phyloP scores from a whole-genome alignment of 2,888 invertebrate genomes.

The Gerris lacustris region DNA sequence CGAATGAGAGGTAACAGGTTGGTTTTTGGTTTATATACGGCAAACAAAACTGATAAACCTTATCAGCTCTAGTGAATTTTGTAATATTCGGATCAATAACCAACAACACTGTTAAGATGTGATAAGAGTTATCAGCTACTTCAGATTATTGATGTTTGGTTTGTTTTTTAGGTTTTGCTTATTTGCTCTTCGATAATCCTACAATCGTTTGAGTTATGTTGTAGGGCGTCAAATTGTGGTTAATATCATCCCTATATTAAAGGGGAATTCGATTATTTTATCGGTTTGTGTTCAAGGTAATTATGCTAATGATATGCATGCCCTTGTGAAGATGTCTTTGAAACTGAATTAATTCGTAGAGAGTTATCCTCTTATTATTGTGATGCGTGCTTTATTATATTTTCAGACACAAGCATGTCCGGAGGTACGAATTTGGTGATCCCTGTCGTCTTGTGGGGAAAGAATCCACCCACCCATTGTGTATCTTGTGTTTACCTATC shows the following conservation, averaged over 20 bases:
- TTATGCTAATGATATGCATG: neutral
- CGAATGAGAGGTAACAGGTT: constrained; percentile 3
- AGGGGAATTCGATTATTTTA: neutral
- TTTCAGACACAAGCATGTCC: constrained; percentile 40
- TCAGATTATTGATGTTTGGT: neutral
- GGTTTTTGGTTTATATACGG: neutral
- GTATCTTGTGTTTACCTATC: constrained; percentile 87
- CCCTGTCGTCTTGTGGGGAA: constrained; percentile 95
- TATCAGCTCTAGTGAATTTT: too few relatives aligned
- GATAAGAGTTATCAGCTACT: neutral
- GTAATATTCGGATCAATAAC: too few relatives aligned
- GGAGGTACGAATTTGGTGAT: constrained; percentile 84
- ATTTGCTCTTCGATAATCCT: too few relatives aligned
- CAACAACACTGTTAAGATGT: neutral
- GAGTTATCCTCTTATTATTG: too few relatives aligned
- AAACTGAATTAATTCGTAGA: too few relatives aligned
- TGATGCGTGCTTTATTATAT: too few relatives aligned
- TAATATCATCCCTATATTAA: too few relatives aligned
- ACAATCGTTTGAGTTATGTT: too few relatives aligned
- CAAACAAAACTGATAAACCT: neutral
- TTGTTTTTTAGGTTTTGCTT: neutral
- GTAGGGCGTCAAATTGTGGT: too few relatives aligned
- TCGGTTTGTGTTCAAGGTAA: neutral
- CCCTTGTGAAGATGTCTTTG: neutral
- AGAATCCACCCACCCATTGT: constrained; percentile 89